These are phyloP conservation scores for Chloroceryle amazona DNA, from an alignment of 2,797 vertebrate genomes.

Conservation along the genomic window DNA sequence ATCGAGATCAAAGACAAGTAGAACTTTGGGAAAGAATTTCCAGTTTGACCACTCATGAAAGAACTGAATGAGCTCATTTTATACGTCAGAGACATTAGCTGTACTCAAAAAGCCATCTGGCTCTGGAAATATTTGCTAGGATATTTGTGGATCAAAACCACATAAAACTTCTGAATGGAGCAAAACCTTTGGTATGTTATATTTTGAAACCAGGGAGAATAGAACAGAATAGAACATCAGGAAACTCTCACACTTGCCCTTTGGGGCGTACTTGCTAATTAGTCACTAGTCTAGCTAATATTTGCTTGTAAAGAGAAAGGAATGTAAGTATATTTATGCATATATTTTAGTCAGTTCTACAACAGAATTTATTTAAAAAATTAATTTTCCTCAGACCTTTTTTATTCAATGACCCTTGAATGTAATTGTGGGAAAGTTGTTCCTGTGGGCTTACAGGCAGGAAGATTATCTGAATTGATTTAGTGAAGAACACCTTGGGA, in stretches of 20 bases:
- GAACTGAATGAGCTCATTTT: conserved; percentile 10
- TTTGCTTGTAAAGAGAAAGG: conserved; percentile 39
- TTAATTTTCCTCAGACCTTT: not conserved
- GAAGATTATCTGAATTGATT: not conserved
- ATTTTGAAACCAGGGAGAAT: conserved; percentile 32
- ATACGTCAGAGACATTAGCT: not conserved
- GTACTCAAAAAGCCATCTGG: not conserved
- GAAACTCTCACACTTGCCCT: conserved; percentile 21
- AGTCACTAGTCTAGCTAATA: conserved; percentile 60
- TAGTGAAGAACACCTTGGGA: not conserved
- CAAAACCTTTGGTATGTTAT: not conserved
- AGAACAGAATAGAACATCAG: not conserved
- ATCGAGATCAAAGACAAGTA: not conserved
- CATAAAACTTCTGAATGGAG: conserved; percentile 20
- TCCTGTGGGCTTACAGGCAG: not conserved
- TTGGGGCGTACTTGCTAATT: not conserved
- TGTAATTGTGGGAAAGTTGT: not conserved
- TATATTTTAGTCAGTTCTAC: not conserved
- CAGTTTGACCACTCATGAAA: not conserved
- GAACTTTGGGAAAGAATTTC: conserved; percentile 29
- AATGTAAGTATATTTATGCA: not conserved
- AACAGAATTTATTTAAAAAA: not conserved
- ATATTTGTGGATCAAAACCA: conserved; percentile 38
- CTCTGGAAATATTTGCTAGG: conserved; percentile 17
- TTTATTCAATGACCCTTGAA: not conserved